A percentile compares a stretch with the other conserved stretches of the same genome.
Evolutionary conservation across 2,888 invertebrate genomes (phyloP).

Genomic region (Pyralis farinalis): DNA sequence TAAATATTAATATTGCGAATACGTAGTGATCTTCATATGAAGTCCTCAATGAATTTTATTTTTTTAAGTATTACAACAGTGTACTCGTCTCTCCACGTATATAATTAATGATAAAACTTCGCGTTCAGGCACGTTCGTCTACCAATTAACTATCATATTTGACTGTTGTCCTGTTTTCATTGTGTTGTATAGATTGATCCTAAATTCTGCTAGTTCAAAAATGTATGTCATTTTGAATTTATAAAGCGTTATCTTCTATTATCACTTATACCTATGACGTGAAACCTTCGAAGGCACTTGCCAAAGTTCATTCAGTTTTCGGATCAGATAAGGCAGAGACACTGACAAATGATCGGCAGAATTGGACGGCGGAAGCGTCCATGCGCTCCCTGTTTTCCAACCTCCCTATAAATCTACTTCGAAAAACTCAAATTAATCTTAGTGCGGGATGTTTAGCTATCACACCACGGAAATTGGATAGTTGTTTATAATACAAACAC

Average conservation of each 20-base stretch:
- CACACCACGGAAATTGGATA: conserved; percentile 22
- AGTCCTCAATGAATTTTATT: no score
- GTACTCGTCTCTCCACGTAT: no score
- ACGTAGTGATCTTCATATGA: no score
- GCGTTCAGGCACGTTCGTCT: no score
- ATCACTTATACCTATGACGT: not conserved
- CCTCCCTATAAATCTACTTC: conserved; percentile 60
- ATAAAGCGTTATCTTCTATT: not conserved
- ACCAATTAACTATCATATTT: no score
- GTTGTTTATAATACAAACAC: not conserved
- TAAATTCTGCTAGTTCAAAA: no score
- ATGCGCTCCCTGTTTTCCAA: conserved; percentile 46
- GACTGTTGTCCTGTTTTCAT: no score
- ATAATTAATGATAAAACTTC: no score
- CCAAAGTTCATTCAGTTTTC: conserved; percentile 54
- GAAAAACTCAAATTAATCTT: conserved; percentile 69
- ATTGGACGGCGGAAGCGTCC: conserved; percentile 46
- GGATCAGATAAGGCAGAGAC: conserved; percentile 54
- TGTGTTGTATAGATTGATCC: no score
- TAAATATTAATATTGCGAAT: no score
- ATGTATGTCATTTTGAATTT: no score
- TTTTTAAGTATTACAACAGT: no score
- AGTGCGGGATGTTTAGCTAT: conserved; percentile 41
- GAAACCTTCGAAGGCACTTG: conserved; percentile 23
- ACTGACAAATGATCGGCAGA: conserved; percentile 59